Percentiles rank a stretch among this genome's conserved stretches.
Evolutionary conservation across 1,140 invertebrate genomes (phyloP).

Genomic region (Drosophila sturtevanti): DNA sequence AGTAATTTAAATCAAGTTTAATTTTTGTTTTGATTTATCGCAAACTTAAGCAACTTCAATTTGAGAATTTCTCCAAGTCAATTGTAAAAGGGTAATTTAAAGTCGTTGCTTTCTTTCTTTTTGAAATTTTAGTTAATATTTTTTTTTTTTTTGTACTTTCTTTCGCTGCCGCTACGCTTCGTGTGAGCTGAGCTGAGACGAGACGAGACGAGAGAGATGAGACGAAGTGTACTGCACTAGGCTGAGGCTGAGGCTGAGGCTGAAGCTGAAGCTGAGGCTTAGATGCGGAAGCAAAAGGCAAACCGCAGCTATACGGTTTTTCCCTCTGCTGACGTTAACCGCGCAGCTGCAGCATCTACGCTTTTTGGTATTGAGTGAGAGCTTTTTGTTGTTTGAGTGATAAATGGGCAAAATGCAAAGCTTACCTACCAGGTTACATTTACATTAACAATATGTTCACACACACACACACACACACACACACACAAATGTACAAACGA

Average conservation of each 20-base stretch:
- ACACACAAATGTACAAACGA: background rate
- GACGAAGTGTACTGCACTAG: slow-evolving; percentile 28
- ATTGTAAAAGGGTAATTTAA: background rate
- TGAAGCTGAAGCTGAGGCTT: slow-evolving; percentile 6
- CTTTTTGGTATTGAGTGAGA: slow-evolving; percentile 33
- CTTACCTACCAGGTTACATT: slow-evolving; percentile 26
- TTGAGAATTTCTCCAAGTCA: too few relatives aligned
- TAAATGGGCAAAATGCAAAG: slow-evolving; percentile 32
- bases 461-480: background rate
- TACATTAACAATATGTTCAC: slow-evolving; percentile 1
- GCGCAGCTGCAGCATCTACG: slow-evolving; percentile 29
- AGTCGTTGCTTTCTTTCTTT: background rate
- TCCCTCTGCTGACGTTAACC: slow-evolving; percentile 26
- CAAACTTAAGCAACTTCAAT: too few relatives aligned
- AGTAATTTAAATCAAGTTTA: too few relatives aligned
- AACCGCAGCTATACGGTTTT: slow-evolving; percentile 31
- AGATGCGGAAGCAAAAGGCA: slow-evolving; percentile 60
- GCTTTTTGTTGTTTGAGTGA: slow-evolving; percentile 49
- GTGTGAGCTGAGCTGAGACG: slow-evolving; percentile 42
- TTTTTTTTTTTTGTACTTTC: slow-evolving; percentile 59
- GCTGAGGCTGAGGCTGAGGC: slow-evolving; percentile 19
- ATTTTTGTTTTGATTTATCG: too few relatives aligned
- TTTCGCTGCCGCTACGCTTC: slow-evolving; percentile 58
- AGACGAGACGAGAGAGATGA: slow-evolving; percentile 27
- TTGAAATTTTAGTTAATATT: background rate